Evolutionary conservation across 2,888 invertebrate species (phyloP).

Genomic region (Orthosia gracilis): DNA sequence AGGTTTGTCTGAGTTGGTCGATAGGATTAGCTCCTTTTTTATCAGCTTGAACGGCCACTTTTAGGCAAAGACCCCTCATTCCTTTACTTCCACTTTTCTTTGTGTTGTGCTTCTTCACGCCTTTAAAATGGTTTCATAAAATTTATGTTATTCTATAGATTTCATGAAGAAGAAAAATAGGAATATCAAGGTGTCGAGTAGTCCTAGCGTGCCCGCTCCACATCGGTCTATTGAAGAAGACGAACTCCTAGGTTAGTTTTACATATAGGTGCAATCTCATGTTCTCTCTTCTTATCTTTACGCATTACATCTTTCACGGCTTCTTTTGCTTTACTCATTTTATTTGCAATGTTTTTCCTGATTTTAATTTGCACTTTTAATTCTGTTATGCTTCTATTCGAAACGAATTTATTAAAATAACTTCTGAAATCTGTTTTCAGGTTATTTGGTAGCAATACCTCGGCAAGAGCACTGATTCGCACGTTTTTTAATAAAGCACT

Average conservation of each 20-base stretch:
- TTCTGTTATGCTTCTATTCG: not conserved
- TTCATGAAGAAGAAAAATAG: not conserved
- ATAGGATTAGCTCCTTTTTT: no score
- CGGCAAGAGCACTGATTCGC: conserved; percentile 72
- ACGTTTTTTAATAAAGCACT: conserved; percentile 66
- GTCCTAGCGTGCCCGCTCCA: conserved; percentile 25
- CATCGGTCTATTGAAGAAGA: not conserved
- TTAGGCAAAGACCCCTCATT: no score
- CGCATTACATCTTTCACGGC: not conserved
- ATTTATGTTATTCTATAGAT: conserved; percentile 7
- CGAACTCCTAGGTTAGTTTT: conserved; percentile 30
- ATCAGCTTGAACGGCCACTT: no score
- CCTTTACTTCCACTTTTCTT: no score
- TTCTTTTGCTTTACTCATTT: not conserved
- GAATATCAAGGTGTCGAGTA: not conserved
- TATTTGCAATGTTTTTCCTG: not conserved
- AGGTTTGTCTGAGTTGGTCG: no score
- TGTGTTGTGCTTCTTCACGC: no score
- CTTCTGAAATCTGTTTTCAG: conserved; percentile 74
- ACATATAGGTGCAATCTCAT: not conserved
- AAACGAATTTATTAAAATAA: not conserved
- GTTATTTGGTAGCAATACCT: conserved; percentile 82
- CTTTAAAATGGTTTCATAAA: not conserved
- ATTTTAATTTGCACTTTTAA: not conserved
- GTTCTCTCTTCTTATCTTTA: not conserved